Conservation (phyloP, 64 coral and sea anemone genomes). For the Acropora yongei region DNA sequence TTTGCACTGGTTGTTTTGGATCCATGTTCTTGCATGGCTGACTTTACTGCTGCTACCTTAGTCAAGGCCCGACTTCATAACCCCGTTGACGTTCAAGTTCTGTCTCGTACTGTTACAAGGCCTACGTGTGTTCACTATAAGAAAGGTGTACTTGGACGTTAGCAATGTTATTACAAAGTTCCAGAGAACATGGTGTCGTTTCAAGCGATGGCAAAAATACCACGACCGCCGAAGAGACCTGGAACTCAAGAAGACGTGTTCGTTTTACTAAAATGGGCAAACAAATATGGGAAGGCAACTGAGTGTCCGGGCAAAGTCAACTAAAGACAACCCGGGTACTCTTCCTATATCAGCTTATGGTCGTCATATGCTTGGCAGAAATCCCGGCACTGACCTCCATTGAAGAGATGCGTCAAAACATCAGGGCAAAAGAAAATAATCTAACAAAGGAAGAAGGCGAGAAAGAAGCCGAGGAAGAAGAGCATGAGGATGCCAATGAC, state of each 20-base stretch:
- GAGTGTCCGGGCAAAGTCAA: too few relatives aligned
- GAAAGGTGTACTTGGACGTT: constrained; percentile 36
- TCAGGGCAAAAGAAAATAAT: constrained; percentile 15
- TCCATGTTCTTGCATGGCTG: background rate
- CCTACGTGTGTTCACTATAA: constrained; percentile 28
- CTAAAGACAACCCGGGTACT: constrained; percentile 52
- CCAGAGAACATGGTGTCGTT: too few relatives aligned
- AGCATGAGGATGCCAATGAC: background rate
- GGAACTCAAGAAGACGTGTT: constrained; percentile 39
- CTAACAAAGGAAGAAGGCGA: background rate
- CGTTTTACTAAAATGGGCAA: constrained; percentile 19
- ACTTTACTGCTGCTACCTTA: constrained; percentile 11
- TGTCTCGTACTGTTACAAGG: background rate
- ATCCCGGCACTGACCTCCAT: constrained; percentile 29
- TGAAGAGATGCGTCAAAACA: constrained; percentile 7
- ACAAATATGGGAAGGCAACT: constrained; percentile 26
- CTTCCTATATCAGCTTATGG: constrained; percentile 34
- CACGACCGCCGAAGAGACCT: background rate
- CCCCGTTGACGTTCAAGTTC: background rate
- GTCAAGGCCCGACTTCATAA: constrained; percentile 42
- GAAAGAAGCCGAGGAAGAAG: constrained; percentile 27
- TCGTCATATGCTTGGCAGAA: background rate
- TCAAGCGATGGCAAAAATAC: too few relatives aligned
- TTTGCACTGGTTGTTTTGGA: constrained; percentile 33
- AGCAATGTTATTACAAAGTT: constrained; percentile 14